These are phyloP conservation scores for Brachirus orientalis DNA, from an alignment of 2,113 vertebrate species.

Conservation along the genomic window DNA sequence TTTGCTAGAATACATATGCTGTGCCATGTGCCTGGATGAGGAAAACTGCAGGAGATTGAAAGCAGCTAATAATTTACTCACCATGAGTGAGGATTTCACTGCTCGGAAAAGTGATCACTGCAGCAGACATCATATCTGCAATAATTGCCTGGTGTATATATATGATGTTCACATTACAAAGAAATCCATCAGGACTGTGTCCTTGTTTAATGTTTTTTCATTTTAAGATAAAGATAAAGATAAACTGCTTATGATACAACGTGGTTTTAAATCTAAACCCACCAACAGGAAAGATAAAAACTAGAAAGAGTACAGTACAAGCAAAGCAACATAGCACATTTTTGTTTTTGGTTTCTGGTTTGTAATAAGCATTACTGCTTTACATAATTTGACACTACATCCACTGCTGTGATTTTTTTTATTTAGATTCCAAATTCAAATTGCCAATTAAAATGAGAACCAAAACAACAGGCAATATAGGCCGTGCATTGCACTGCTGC, in stretches of 20 bases:
- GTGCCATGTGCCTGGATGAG: neutral
- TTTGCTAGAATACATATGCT: neutral
- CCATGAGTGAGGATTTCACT: neutral
- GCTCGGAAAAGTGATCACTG: neutral
- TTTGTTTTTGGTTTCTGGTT: neutral
- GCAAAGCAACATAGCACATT: neutral
- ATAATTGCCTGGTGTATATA: neutral
- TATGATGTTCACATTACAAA: neutral
- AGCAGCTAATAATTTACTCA: neutral
- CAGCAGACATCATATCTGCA: neutral
- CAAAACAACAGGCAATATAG: constrained; percentile 1
- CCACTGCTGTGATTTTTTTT: neutral
- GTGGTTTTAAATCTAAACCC: neutral
- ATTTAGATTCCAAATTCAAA: neutral
- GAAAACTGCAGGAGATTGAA: constrained; percentile 2
- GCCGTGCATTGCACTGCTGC: neutral
- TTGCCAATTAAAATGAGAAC: neutral
- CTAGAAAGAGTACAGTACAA: neutral
- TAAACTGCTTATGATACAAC: neutral
- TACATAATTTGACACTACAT: neutral
- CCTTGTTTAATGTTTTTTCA: neutral
- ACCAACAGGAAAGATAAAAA: neutral
- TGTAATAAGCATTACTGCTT: neutral
- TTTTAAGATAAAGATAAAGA: neutral
- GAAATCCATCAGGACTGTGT: neutral